A percentile compares a stretch with the other conserved stretches of the same genome.
These are phyloP conservation scores for Pseudomyrmex pallidus DNA, from an alignment of 1,140 invertebrate species.

Conservation along the genomic window DNA sequence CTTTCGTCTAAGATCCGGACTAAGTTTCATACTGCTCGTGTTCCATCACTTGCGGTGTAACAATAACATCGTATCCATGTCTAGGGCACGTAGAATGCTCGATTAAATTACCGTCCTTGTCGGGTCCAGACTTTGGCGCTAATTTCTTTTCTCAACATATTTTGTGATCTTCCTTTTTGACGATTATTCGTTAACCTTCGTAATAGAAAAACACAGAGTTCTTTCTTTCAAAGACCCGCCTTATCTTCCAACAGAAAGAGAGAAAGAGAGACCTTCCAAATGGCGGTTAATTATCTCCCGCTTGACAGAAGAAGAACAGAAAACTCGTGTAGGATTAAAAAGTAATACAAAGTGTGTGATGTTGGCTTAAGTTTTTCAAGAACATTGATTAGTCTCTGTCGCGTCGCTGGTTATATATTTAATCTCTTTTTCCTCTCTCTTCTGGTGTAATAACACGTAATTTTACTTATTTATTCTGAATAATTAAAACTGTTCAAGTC, in stretches of 20 bases:
- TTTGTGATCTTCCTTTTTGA: slow-evolving; percentile 29
- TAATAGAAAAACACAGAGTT: background rate
- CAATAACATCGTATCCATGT: slow-evolving; percentile 35
- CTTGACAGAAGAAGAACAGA: too few species aligned
- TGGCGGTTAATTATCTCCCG: slow-evolving; percentile 29
- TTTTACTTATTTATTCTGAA: background rate
- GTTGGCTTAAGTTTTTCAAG: background rate
- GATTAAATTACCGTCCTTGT: slow-evolving; percentile 54
- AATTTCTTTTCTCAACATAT: slow-evolving; percentile 11
- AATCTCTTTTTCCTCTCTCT: background rate
- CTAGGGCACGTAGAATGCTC: slow-evolving; percentile 9
- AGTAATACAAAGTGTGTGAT: background rate
- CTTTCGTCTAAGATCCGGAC: slow-evolving; percentile 34
- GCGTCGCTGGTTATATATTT: background rate
- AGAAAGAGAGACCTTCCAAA: background rate
- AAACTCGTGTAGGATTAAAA: background rate
- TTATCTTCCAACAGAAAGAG: background rate
- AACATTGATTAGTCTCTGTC: background rate
- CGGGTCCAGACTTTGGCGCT: background rate
- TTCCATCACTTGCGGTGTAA: slow-evolving; percentile 32
- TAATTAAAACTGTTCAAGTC: slow-evolving; percentile 2
- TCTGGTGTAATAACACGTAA: background rate
- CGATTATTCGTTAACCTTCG: slow-evolving; percentile 29
- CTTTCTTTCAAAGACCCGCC: background rate
- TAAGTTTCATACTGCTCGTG: slow-evolving; percentile 40